Evolutionary conservation across 2,113 vertebrate species (phyloP).

Genomic region (Sylvilagus bachmani): DNA sequence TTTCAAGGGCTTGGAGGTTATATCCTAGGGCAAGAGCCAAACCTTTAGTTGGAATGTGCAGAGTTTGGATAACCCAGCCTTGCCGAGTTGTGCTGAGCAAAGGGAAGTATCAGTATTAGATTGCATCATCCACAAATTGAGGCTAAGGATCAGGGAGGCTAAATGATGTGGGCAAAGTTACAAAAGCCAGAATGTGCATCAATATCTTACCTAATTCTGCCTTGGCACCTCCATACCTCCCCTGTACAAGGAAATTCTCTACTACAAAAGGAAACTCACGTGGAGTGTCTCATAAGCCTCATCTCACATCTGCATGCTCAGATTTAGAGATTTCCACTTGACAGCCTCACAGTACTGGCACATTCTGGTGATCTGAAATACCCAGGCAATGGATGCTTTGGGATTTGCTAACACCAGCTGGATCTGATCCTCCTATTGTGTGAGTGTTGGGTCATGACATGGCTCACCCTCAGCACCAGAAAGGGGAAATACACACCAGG

Average conservation of each 20-base stretch:
- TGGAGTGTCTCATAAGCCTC: neutral
- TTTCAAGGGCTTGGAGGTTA: neutral
- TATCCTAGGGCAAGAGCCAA: neutral
- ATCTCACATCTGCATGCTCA: neutral
- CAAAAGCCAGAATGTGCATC: conserved; percentile 12
- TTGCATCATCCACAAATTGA: no score
- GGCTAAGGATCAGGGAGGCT: neutral
- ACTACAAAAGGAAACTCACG: neutral
- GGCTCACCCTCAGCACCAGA: neutral
- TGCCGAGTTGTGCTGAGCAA: neutral
- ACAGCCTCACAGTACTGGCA: neutral
- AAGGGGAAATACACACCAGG: neutral
- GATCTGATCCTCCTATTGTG: neutral
- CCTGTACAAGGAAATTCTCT: conserved; percentile 9
- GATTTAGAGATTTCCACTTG: neutral
- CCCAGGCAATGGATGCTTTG: neutral
- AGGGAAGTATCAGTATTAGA: neutral
- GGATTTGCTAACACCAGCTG: neutral
- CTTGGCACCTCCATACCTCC: neutral
- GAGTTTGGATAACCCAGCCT: neutral
- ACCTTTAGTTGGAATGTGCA: neutral
- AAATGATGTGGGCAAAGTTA: neutral
- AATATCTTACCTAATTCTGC: neutral
- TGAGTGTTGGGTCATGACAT: neutral
- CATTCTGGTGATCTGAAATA: neutral